Evolutionary conservation across 2,888 invertebrate species (phyloP).

Genomic region (Chrysomela aeneicollis): DNA sequence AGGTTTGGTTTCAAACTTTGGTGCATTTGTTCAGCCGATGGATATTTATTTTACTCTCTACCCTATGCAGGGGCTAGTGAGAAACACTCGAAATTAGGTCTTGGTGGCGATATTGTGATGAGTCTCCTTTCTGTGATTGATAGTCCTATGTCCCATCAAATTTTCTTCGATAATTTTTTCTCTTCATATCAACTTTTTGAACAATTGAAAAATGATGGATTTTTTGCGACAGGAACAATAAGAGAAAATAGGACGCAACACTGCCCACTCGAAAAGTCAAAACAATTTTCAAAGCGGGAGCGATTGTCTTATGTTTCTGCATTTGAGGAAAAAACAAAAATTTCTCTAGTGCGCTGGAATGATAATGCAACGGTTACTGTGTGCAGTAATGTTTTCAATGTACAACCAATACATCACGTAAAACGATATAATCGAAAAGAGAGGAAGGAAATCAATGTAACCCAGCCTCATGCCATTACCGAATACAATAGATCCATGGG

Average conservation of each 20-base stretch:
- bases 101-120: no score
- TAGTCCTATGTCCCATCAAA: constrained; percentile 29
- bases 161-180: constrained; percentile 41
- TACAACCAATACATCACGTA: constrained; percentile 23
- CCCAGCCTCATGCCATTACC: constrained; percentile 23
- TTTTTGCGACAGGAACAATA: constrained; percentile 16
- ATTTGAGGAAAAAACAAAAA: no score
- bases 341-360: constrained; percentile 23
- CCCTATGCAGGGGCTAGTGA: constrained; percentile 30
- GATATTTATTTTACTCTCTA: constrained; percentile 44
- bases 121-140: no score
- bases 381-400: constrained; percentile 23
- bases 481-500: constrained; percentile 23
- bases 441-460: constrained; percentile 17
- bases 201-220: constrained; percentile 19
- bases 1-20: constrained; percentile 49
- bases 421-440: constrained; percentile 32
- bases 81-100: no score
- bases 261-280: no score
- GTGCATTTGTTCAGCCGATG: constrained; percentile 45
- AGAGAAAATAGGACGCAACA: constrained; percentile 17
- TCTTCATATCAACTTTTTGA: constrained; percentile 16
- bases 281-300: no score
- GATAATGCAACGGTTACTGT: constrained; percentile 26
- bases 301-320: no score